phyloP scores from a whole-genome alignment of 2,888 invertebrate species.

The Agrochola lota region DNA sequence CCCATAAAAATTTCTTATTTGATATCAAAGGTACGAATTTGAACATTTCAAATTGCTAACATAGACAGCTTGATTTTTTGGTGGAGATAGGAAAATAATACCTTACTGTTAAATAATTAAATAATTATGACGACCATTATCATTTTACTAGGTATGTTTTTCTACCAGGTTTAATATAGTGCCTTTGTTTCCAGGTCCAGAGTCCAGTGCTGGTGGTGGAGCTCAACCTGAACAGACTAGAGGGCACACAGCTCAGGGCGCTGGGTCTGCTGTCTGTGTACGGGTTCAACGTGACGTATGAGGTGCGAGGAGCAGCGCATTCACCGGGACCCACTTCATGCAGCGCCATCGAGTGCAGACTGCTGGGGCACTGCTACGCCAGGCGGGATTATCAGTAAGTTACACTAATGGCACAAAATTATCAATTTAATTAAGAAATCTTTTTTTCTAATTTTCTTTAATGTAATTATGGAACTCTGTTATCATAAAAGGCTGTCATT shows the following conservation, averaged over 20 bases:
- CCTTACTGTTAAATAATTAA: background rate
- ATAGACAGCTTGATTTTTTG: background rate
- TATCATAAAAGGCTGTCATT: background rate
- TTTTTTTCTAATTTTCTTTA: background rate
- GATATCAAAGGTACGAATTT: background rate
- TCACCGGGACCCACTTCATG: constrained; percentile 91
- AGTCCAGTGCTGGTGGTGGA: constrained; percentile 95
- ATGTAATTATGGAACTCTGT: background rate
- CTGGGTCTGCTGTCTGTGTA: constrained; percentile 95
- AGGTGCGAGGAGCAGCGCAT: constrained; percentile 90
- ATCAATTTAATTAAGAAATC: background rate
- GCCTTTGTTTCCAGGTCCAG: constrained; percentile 84
- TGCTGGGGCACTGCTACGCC: constrained; percentile 96
- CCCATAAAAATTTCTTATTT: background rate
- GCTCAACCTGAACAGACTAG: constrained; percentile 93
- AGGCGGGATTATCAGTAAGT: constrained; percentile 93
- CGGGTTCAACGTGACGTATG: constrained; percentile 98
- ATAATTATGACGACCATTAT: background rate
- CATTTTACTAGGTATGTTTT: background rate
- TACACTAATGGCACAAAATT: background rate
- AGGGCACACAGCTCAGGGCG: constrained; percentile 96
- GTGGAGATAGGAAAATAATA: background rate
- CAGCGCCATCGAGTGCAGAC: constrained; percentile 95
- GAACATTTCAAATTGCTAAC: background rate
- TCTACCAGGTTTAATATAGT: background rate